These are phyloP conservation scores for Panurus biarmicus DNA, from an alignment of 2,113 vertebrate genomes.

Conservation along the genomic window DNA sequence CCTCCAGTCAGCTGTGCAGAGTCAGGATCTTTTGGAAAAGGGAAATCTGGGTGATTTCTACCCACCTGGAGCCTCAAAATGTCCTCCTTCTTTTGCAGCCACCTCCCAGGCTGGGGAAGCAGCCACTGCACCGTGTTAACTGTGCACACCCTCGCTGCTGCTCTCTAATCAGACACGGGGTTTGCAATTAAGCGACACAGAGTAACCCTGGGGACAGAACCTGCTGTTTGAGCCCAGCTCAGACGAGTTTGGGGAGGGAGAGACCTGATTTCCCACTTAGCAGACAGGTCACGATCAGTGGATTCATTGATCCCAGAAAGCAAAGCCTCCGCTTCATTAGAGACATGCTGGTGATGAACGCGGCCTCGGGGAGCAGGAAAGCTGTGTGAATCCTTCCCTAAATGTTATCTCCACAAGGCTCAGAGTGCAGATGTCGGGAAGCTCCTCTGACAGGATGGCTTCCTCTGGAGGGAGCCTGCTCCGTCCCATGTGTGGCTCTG, in stretches of 20 bases:
- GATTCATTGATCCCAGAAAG: conserved; percentile 57
- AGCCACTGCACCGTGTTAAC: background rate
- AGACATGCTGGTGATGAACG: conserved; percentile 16
- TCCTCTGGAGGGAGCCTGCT: background rate
- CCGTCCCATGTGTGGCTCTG: rapidly evolving
- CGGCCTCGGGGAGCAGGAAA: background rate
- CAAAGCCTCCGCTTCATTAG: conserved; percentile 33
- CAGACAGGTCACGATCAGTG: conserved; percentile 45
- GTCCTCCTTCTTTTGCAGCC: background rate
- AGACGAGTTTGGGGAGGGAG: conserved; percentile 6
- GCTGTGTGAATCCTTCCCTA: conserved; percentile 15
- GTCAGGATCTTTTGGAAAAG: background rate
- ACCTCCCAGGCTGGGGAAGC: background rate
- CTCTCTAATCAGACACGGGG: conserved; percentile 14
- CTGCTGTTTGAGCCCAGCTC: conserved; percentile 32
- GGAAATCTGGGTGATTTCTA: background rate
- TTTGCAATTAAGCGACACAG: conserved; percentile 18
- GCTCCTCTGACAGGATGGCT: background rate
- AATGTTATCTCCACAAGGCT: background rate
- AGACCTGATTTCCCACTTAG: conserved; percentile 55
- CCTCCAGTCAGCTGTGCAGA: background rate
- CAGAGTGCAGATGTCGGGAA: background rate
- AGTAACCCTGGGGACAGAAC: conserved; percentile 23
- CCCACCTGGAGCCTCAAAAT: background rate
- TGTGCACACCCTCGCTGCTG: background rate